These are phyloP conservation scores for Euborellia annulipes DNA, from an alignment of 1,140 invertebrate genomes.

Conservation along the genomic window DNA sequence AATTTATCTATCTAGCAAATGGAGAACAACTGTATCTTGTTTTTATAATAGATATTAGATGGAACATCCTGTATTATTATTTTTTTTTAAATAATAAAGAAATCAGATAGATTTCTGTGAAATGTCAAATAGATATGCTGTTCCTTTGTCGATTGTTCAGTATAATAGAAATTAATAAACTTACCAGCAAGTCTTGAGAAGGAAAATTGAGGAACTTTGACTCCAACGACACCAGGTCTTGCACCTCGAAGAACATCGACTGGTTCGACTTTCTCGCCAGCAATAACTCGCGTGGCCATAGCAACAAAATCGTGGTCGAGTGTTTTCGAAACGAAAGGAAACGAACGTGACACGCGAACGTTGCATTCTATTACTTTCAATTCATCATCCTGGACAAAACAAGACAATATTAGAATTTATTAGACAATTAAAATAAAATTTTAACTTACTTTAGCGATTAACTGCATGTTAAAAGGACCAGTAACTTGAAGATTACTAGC, in stretches of 20 bases:
- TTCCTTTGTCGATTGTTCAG: too few relatives aligned
- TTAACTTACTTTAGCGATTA: conserved; percentile 76
- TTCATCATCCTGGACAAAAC: conserved; percentile 64
- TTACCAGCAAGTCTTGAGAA: conserved; percentile 82
- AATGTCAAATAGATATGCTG: too few relatives aligned
- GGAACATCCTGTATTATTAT: too few relatives aligned
- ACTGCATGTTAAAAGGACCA: conserved; percentile 97
- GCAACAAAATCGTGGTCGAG: conserved; percentile 94
- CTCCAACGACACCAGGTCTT: conserved; percentile 70
- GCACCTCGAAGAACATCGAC: conserved; percentile 69
- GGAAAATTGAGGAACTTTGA: conserved; percentile 97
- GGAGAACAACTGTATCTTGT: too few relatives aligned
- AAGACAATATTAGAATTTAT: too few relatives aligned
- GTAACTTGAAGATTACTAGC: conserved; percentile 82
- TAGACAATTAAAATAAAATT: too few relatives aligned
- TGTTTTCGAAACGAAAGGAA: conserved; percentile 98
- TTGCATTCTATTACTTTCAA: conserved; percentile 99
- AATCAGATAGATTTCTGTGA: too few relatives aligned
- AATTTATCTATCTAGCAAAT: too few relatives aligned
- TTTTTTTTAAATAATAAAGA: too few relatives aligned
- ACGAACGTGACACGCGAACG: conserved; percentile 90
- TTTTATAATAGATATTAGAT: too few relatives aligned
- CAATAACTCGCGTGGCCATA: conserved; percentile 82
- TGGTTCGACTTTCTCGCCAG: conserved; percentile 71
- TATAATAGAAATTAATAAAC: too few relatives aligned